Base-by-base conservation (phyloP, 2,113 vertebrate species). In the Plecotus auritus region DNA sequence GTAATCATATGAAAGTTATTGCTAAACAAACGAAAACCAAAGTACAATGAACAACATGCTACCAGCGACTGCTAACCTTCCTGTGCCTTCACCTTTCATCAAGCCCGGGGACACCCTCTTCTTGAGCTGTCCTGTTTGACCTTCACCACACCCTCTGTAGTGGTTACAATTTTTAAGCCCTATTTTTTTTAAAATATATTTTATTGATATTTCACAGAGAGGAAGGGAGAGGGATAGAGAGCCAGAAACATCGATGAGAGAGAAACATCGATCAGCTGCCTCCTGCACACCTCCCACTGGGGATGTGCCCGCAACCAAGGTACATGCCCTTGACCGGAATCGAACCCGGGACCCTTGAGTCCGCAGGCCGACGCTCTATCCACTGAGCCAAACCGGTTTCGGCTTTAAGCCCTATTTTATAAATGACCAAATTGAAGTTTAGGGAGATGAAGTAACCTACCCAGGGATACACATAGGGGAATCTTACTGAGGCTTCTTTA, bases 371-470 rank as follows among this genome's bases (percentile, higher is more conserved):
- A n/a, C n/a, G n/a, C n/a, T n/a, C n/a, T n/a, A n/a, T n/a, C n/a
- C n/a, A n/a, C n/a, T n/a, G n/a, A n/a, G n/a, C n/a, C n/a, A n/a
- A n/a, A n/a, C n/a, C n/a, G n/a, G n/a, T n/a, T n/a, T n/a, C n/a
- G n/a, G n/a, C n/a, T 85, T 89, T 40, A 37, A 77, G 82, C 40
- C 51, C 30, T 4, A 8, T 83, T 81, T 54, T 93, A 35, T 32
- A 92, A 77, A 16, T 7, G 37, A 95, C 51, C 35, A 95, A 85
- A 54, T 5, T 51, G 40, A 88, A 54, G 49, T 78, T 88, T 73
- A 95, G 51, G 56, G 17, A 78, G 42, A 20, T 3, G 28, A 82
- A 42, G 4, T 49, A 59, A 56, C 14, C 51, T 35, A 37, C 18
- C 11, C n/a, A 51, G 37, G 45, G 45, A 26, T 30, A 40, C 32